phyloP scores from a whole-genome alignment of 2,888 invertebrate species.

The Agapostemon virescens region DNA sequence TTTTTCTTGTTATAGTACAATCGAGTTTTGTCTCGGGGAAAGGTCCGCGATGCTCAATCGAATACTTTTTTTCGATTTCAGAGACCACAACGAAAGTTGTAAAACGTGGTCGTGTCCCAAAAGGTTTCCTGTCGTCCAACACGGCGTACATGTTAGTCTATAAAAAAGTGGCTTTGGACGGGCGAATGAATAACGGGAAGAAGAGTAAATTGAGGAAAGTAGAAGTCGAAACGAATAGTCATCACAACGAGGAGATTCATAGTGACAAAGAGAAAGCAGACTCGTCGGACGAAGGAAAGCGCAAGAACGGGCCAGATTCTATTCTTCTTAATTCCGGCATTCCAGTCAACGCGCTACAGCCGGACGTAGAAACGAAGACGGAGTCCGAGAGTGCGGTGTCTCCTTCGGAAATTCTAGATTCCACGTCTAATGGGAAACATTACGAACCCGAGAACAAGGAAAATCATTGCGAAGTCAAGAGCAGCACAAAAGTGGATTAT shows the following conservation, averaged over 20 bases:
- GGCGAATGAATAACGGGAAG: constrained; percentile 49
- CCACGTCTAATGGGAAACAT: constrained; percentile 26
- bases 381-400: constrained; percentile 13
- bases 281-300: constrained; percentile 59
- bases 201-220: constrained; percentile 56
- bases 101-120: constrained; percentile 78
- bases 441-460: constrained; percentile 38
- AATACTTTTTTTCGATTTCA: constrained; percentile 51
- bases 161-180: constrained; percentile 71
- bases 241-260: constrained; percentile 52
- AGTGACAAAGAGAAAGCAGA: constrained; percentile 60
- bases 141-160: constrained; percentile 86
- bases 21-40: neutral
- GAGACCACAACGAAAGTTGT: constrained; percentile 73
- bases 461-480: constrained; percentile 38
- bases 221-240: constrained; percentile 58
- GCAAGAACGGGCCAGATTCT: constrained; percentile 54
- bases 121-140: constrained; percentile 82
- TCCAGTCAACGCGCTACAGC: constrained; percentile 40
- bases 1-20: no score
- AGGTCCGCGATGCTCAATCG: neutral
- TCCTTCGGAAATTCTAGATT: constrained; percentile 20
- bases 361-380: constrained; percentile 29
- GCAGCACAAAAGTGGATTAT: constrained; percentile 65
- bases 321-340: constrained; percentile 21